These are phyloP conservation scores for Drosophila jambulina DNA, from an alignment of 1,140 invertebrate genomes.

Conservation along the genomic window DNA sequence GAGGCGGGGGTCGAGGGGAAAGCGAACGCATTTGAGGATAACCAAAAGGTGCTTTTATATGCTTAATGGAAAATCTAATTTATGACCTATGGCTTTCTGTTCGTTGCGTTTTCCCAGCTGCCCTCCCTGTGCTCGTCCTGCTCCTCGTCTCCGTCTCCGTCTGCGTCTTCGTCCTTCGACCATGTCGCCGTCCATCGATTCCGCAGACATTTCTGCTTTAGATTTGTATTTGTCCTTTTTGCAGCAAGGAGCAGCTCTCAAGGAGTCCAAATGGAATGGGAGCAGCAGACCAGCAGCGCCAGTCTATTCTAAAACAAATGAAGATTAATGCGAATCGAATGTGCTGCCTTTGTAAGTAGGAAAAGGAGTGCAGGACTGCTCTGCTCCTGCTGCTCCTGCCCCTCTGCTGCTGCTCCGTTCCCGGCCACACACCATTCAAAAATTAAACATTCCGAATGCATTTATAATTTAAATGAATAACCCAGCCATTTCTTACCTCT, in stretches of 20 bases:
- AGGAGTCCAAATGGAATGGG: slow-evolving; percentile 9
- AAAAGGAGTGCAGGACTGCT: slow-evolving; percentile 58
- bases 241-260: slow-evolving; percentile 47
- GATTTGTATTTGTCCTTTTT: slow-evolving; percentile 83
- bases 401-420: slow-evolving; percentile 28
- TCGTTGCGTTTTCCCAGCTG: slow-evolving; percentile 76
- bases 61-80: slow-evolving; percentile 84
- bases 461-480: slow-evolving; percentile 84
- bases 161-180: slow-evolving; percentile 15
- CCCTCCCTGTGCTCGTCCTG: slow-evolving; percentile 4
- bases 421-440: slow-evolving; percentile 72
- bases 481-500: slow-evolving; percentile 64
- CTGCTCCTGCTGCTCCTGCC: neutral
- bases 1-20: neutral
- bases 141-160: neutral
- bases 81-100: slow-evolving; percentile 83
- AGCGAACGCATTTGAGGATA: slow-evolving; percentile 80
- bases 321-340: slow-evolving; percentile 84
- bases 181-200: slow-evolving; percentile 64
- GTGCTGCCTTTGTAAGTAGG: slow-evolving; percentile 78
- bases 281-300: slow-evolving; percentile 48
- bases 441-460: slow-evolving; percentile 83
- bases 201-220: slow-evolving; percentile 78
- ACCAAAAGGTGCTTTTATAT: slow-evolving; percentile 84
- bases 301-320: slow-evolving; percentile 83